Base-by-base conservation (phyloP, 2,797 vertebrate genomes). In the Aldrovandia affinis region DNA sequence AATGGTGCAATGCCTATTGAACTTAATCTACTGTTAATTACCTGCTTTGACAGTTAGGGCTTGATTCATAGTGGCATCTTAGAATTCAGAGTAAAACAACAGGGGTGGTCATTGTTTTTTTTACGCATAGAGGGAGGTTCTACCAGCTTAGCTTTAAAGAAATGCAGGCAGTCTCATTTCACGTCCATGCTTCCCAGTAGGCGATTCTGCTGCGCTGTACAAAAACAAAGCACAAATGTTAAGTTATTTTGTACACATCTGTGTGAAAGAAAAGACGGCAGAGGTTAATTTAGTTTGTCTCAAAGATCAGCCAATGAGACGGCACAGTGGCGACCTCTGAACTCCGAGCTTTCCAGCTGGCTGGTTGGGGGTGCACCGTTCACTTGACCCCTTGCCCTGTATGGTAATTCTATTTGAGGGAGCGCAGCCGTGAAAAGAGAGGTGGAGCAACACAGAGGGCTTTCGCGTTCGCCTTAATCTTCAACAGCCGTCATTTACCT, bases 281-380 rank as follows among this genome's bases (percentile, higher is more conserved):
- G 82, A 6, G 86, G 92, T 90, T 94, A 92, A 95, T 96, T 91
- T 91, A 91, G 94, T 94, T 94, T 94, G 92, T 94, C 91, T 91
- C 89, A 93, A 89, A 90, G 91, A 88, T 92, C 91, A 86, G 89
- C 92, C 92, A 91, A 90, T 90, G 82, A 85, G 87, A 89, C 86
- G 59, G 90, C 92, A 92, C 93, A 93, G 89, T 90, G 87, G n/a
- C 92, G 93, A 94, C 92, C 93, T 93, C 86, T 94, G 90, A 93
- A 92, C 94, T 57, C 88, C 82, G 87, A 86, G 93, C 90, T 93
- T 95, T 96, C 92, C 92, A 93, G 91, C 91, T 91, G 93, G 92
- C 90, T 91, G 92, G 91, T 91, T 90, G 86, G 88, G 89, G 89
- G 89, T 55, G 91, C 92, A 92, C 92, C 93, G 93, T 94, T 94